These are phyloP conservation scores for Calliopsis andreniformis DNA, from an alignment of 1,140 invertebrate genomes.

Conservation along the genomic window DNA sequence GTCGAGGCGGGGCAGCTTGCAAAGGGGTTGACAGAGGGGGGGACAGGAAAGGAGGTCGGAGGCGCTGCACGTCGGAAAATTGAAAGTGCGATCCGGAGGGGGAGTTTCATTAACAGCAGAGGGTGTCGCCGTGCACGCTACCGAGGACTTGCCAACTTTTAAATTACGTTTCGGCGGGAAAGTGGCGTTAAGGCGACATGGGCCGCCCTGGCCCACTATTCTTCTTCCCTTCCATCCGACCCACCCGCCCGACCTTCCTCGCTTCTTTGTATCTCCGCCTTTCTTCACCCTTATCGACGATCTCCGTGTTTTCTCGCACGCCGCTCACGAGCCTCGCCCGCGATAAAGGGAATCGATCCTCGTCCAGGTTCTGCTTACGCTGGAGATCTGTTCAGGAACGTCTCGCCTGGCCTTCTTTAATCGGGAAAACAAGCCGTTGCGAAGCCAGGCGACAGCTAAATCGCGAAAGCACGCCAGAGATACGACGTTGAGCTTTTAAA, in stretches of 20 bases:
- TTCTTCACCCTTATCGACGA: neutral
- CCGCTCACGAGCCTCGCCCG: neutral
- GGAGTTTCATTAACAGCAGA: conserved; percentile 78
- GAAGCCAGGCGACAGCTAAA: conserved; percentile 7
- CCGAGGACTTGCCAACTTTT: conserved; percentile 75
- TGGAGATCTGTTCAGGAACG: neutral
- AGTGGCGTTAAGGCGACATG: conserved; percentile 60
- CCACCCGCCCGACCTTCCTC: neutral
- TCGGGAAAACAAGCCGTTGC: neutral
- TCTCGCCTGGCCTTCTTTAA: neutral
- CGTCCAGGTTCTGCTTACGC: neutral
- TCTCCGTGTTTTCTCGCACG: neutral
- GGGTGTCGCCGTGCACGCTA: conserved; percentile 54
- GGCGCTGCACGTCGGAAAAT: conserved; percentile 69
- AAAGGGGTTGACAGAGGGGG: conserved; percentile 2
- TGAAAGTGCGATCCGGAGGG: conserved; percentile 74
- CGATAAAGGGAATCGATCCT: neutral
- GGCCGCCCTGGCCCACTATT: conserved; percentile 5
- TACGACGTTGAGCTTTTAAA: conserved; percentile 19
- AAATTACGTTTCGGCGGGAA: conserved; percentile 78
- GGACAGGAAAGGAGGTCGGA: conserved; percentile 29
- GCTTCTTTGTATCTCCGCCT: neutral
- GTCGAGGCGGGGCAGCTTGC: neutral
- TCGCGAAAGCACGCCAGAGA: neutral
- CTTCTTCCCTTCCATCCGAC: neutral